Conservation (phyloP, 2,797 vertebrate species). For the Myripristis jacobus region DNA sequence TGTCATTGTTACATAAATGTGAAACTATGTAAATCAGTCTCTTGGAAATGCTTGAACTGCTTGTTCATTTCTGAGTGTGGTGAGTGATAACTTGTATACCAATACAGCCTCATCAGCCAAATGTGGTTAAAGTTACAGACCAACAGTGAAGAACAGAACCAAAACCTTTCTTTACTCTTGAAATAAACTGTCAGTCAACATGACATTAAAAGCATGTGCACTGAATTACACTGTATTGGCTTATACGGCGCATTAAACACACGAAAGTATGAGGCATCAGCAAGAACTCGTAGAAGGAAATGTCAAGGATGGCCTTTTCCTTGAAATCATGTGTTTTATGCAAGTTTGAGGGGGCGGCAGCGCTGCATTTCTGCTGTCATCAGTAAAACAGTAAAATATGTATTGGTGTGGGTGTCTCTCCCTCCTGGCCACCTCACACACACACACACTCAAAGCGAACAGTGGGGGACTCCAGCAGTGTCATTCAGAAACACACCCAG, state of each 20-base stretch:
- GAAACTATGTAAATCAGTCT: too few species aligned
- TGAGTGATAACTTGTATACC: too few species aligned
- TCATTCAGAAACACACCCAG: constrained; percentile 56
- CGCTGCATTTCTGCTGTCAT: constrained; percentile 47
- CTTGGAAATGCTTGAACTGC: too few species aligned
- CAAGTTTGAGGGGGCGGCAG: constrained; percentile 55
- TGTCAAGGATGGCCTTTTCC: constrained; percentile 56
- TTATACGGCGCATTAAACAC: neutral
- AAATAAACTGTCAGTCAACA: neutral
- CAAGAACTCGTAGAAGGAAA: constrained; percentile 39
- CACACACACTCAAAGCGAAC: constrained; percentile 55
- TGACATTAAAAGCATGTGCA: neutral
- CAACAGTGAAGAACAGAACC: too few species aligned
- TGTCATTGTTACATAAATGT: too few species aligned
- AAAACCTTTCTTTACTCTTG: too few species aligned
- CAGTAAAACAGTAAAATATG: constrained; percentile 48
- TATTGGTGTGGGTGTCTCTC: constrained; percentile 56
- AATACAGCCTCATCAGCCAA: too few species aligned
- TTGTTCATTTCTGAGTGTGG: too few species aligned
- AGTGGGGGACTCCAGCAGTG: constrained; percentile 40
- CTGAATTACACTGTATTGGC: too few species aligned
- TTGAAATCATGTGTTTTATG: constrained; percentile 73
- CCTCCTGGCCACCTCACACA: constrained; percentile 36
- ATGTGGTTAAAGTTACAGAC: too few species aligned
- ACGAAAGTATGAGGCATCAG: neutral